Percentiles rank a stretch among this genome's conserved stretches.
Evolutionary conservation across 1,140 invertebrate genomes (phyloP).

Genomic region (Bombus consobrinus): DNA sequence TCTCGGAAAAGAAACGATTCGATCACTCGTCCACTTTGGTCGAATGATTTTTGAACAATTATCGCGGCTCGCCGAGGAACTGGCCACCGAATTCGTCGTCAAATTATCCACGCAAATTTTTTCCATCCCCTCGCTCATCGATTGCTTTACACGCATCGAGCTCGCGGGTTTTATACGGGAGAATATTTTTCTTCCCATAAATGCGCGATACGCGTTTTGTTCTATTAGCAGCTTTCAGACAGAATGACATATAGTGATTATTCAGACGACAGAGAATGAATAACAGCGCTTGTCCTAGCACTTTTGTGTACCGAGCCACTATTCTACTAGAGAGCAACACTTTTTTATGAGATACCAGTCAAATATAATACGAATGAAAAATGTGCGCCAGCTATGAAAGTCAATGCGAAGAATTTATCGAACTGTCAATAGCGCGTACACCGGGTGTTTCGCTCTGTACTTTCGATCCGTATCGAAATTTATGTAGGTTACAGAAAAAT

Average conservation of each 20-base stretch:
- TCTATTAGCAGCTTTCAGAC: neutral
- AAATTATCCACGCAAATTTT: neutral
- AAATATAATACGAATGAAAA: constrained; percentile 25
- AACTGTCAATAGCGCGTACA: neutral
- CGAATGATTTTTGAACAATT: neutral
- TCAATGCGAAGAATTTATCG: constrained; percentile 23
- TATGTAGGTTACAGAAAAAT: neutral
- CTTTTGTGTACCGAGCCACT: neutral
- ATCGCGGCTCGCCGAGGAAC: neutral
- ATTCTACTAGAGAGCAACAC: neutral
- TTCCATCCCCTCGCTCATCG: neutral
- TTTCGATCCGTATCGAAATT: neutral
- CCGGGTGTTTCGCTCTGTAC: neutral
- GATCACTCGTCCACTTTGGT: too few species aligned
- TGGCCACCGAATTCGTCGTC: neutral
- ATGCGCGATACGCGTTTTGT: neutral
- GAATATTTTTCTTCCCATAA: neutral
- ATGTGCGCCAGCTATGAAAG: constrained; percentile 1
- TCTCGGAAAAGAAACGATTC: neutral
- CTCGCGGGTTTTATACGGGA: neutral
- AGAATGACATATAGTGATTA: constrained; percentile 12
- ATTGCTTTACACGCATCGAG: too few species aligned
- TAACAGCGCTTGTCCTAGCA: constrained; percentile 1
- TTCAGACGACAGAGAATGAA: constrained; percentile 15
- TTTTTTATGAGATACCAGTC: neutral